Evolutionary conservation across 2,797 vertebrate genomes (phyloP), one percentile per base, ranked within the genome.

Genomic region (Podargus strigoides): DNA sequence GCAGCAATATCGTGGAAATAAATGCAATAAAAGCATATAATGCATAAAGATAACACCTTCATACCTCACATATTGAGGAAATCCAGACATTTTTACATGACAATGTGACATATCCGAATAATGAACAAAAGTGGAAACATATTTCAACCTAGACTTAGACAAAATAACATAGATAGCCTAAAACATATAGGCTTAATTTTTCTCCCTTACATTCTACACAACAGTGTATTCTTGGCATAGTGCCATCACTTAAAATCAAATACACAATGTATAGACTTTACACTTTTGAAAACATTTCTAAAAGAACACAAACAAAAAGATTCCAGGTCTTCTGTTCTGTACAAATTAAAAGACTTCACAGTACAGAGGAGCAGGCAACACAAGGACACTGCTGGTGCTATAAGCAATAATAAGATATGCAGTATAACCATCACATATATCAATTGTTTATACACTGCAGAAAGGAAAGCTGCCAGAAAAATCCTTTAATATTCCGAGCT

Each of bases 391-490:
- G 52, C 55, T 79, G 75, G 6, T 59, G 69, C n/a, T 70, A 28
- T 4, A 55, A 63, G 17, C 7, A 44, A 52, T 39, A 72, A 72
- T 9, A 18, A 66, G 32, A n/a, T 24, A 12, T 63, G 20, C 58
- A 47, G 34, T 4, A 47, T 13, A 63, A 32, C 8, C n/a, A 49
- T 22, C 60, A 14, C 0, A 5, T 2, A 72, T 24, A 70, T 32
- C 90, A 91, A 74, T 12, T 52, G 53, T 60, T 90, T 86, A 50
- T 28, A 49, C 2, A 21, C 0, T 2, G 28, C 12, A 62, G 28
- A 69, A 90, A 67, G 23, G 4, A 67, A 79, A 93, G 41, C 22
- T 85, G 28, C 13, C 18, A 87, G 47, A 70, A 94, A 80, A 58
- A 67, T 47, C 12, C 9, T 44, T 68, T 55, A 14, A 34, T 64